phyloP scores from a whole-genome alignment of 2,113 vertebrate species.

The Psilopogon haemacephalus region DNA sequence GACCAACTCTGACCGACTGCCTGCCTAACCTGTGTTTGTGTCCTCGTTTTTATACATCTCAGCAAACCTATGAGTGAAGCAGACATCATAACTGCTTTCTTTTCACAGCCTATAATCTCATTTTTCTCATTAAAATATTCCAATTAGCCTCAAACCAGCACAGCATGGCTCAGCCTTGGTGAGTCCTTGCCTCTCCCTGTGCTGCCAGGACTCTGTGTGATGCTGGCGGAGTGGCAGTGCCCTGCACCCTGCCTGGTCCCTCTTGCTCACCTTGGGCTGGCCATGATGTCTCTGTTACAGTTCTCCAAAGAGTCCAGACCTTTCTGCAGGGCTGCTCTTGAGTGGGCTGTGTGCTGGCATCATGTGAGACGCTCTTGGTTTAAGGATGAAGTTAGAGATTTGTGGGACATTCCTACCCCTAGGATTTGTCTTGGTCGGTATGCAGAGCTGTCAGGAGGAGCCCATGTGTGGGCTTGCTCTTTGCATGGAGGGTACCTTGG shows the following conservation, averaged over 20 bases:
- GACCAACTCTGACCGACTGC: too few species aligned
- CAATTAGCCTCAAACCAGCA: too few species aligned
- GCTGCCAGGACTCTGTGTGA: neutral
- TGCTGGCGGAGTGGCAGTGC: fast-evolving
- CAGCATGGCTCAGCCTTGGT: too few species aligned
- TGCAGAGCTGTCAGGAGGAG: neutral
- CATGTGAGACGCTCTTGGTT: neutral
- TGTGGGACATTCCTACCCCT: neutral
- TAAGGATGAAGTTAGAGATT: neutral
- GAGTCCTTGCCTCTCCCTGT: neutral
- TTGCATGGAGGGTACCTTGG: neutral
- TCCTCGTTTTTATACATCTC: too few species aligned
- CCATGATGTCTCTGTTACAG: fast-evolving
- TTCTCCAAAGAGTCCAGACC: neutral
- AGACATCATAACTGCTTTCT: too few species aligned
- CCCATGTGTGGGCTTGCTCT: neutral
- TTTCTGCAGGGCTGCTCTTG: neutral
- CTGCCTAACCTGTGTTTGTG: too few species aligned
- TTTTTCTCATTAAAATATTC: too few species aligned
- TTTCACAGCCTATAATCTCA: too few species aligned
- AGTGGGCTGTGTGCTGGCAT: neutral
- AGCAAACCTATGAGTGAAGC: too few species aligned
- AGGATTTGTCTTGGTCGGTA: neutral
- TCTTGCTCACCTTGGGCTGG: fast-evolving
- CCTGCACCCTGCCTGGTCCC: fast-evolving